Conservation (phyloP, 2,888 invertebrate genomes). For the Torymus tubicola region DNA sequence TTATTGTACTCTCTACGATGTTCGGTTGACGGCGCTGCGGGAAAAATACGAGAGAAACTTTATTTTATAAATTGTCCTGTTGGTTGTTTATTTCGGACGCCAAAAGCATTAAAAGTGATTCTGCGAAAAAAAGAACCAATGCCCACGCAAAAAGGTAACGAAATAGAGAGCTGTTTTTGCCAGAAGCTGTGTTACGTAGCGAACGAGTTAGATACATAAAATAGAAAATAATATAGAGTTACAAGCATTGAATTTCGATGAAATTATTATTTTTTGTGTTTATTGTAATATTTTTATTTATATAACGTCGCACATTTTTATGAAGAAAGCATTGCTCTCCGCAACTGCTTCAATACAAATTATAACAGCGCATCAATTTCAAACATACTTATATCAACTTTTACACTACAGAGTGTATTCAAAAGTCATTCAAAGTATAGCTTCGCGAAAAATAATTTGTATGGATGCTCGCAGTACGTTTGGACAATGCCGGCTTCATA, state of each 20-base stretch:
- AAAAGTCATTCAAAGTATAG: too few relatives aligned
- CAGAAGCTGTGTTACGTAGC: constrained; percentile 36
- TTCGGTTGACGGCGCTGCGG: constrained; percentile 34
- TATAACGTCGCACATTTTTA: neutral
- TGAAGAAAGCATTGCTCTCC: constrained; percentile 25
- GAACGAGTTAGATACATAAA: constrained; percentile 43
- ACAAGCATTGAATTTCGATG: constrained; percentile 16
- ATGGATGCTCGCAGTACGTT: too few relatives aligned
- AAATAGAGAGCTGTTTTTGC: constrained; percentile 21
- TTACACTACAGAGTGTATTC: too few relatives aligned
- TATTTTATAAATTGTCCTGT: constrained; percentile 37
- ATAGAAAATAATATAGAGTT: constrained; percentile 23
- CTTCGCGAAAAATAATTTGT: too few relatives aligned
- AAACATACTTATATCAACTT: too few relatives aligned
- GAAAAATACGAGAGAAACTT: constrained; percentile 40
- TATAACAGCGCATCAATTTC: too few relatives aligned
- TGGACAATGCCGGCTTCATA: constrained; percentile 7
- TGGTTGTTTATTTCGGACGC: constrained; percentile 8
- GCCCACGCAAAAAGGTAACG: neutral
- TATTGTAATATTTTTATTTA: constrained; percentile 6
- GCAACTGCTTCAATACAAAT: too few relatives aligned
- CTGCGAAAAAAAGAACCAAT: constrained; percentile 11
- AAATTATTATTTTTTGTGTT: constrained; percentile 16
- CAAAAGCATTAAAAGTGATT: constrained; percentile 43
- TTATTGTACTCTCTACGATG: constrained; percentile 38